phyloP scores from a whole-genome alignment of 1,140 invertebrate genomes.

The Apis mellifera region Amel_HAv3.1 CM009940.2:8008001-8008500 shows the following conservation, averaged over 20 bases:
- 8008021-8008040: slow-evolving; percentile 61
- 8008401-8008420: background rate
- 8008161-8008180: slow-evolving; percentile 25
- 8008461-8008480: background rate
- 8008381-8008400: background rate
- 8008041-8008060: slow-evolving; percentile 79
- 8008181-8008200: slow-evolving; percentile 39
- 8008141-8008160: slow-evolving; percentile 42
- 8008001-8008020: background rate
- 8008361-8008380: background rate
- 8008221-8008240: slow-evolving; percentile 1
- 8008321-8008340: background rate
- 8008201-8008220: slow-evolving; percentile 7
- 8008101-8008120: slow-evolving; percentile 77
- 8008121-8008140: slow-evolving; percentile 75
- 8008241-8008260: background rate
- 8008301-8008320: background rate
- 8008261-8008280: background rate
- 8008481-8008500: background rate
- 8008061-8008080: slow-evolving; percentile 78
- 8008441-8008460: background rate
- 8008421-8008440: background rate
- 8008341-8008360: background rate
- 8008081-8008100: slow-evolving; percentile 70
- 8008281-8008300: background rate